phyloP scores from a whole-genome alignment of 2,888 invertebrate species.

The Malthinus seriepunctatus region DNA sequence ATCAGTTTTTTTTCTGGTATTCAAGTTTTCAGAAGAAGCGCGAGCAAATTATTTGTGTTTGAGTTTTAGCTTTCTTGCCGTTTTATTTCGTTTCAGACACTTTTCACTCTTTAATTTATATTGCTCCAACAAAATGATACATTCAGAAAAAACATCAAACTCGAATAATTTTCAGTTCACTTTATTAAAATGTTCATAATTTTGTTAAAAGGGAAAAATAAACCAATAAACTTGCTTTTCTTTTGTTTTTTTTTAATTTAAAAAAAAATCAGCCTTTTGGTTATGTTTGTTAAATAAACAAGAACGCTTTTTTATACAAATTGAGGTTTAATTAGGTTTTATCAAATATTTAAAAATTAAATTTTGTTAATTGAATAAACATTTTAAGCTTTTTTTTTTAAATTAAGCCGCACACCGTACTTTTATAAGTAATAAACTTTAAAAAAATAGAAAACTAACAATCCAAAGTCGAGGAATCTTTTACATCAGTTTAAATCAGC shows the following conservation, averaged over 20 bases:
- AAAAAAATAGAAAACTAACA: too few relatives aligned
- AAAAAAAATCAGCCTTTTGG: too few relatives aligned
- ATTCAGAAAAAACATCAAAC: background rate
- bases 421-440: too few relatives aligned
- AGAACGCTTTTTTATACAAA: too few relatives aligned
- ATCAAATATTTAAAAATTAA: too few relatives aligned
- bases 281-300: too few relatives aligned
- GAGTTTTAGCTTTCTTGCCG: conserved; percentile 19
- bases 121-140: conserved; percentile 17
- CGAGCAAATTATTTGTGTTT: conserved; percentile 22
- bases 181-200: background rate
- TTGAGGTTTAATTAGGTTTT: too few relatives aligned
- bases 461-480: too few relatives aligned
- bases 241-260: background rate
- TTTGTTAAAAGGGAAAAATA: background rate
- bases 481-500: too few relatives aligned
- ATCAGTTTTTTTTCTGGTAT: conserved; percentile 11
- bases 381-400: too few relatives aligned
- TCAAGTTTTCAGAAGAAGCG: conserved; percentile 18
- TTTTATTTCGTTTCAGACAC: conserved; percentile 22
- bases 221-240: background rate
- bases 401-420: too few relatives aligned
- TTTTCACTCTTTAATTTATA: conserved; percentile 21
- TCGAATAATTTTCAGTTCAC: background rate
- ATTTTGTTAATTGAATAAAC: too few relatives aligned